Evolutionary conservation across 2,797 vertebrate genomes (phyloP), one percentile per base, ranked within the genome.

Genomic region (Phrynocephalus guinanensis): DNA sequence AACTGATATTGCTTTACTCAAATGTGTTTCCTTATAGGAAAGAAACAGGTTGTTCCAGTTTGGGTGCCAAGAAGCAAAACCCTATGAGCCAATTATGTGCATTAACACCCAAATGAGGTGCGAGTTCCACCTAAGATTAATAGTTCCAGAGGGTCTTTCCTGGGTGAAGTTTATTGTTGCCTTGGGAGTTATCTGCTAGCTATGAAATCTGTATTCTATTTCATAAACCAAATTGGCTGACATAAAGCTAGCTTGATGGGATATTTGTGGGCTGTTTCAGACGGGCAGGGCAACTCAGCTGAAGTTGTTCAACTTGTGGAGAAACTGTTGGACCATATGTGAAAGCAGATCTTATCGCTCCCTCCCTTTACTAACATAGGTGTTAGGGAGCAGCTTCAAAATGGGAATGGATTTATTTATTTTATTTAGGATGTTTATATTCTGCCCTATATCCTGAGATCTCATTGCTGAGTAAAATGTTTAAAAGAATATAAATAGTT

Each of bases 91-190:
- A 8, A 18, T 28, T 85, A 44, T 60, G 68, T 79, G 16, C 24
- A 79, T 38, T 72, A 16, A 38, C 15, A 88, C 78, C 67, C 66
- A 88, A 26, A 66, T 30, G 71, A 84, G n/a, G 70, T 38, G 67
- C 56, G 38, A 86, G 67, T 77, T 24, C 66, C 70, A 11, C 28
- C 83, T 2, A 3, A 76, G 82, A 86, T 7, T 3, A 83, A 60
- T 28, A 72, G 60, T 66, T 86, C 38, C 71, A 80, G 22, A 89
- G 2, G 9, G 38, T 22, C 63, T 24, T 75, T 30, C 16, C n/a
- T 30, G 1, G 1, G 9, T 1, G 1, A 86, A 80, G 33, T 30
- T 60, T 44, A 26, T 44, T 4, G 20, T 76, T 52, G 30, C 50
- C 75, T 52, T 63, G 68, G 52, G 0, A 5, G 84, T 56, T 52